Conservation (phyloP, 2,888 invertebrate species). For the Xestia rhomboidea region DNA sequence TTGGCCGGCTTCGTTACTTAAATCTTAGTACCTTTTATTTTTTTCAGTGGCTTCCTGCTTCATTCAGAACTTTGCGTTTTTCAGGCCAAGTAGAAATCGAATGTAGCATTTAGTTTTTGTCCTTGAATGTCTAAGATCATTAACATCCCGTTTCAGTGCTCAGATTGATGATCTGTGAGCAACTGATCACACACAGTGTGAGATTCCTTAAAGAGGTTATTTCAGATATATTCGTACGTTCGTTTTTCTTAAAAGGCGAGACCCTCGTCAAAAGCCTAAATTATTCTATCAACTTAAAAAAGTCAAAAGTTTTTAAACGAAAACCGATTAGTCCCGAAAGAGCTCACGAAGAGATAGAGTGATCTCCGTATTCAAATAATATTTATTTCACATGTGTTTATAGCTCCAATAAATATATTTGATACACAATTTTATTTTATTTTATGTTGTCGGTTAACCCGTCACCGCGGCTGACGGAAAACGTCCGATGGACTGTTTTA, state of each 20-base stretch:
- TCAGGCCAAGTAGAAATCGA: neutral
- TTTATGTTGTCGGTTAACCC: slow-evolving; percentile 22
- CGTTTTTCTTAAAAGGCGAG: neutral
- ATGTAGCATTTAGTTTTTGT: neutral
- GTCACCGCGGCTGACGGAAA: slow-evolving; percentile 13
- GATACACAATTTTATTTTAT: slow-evolving; percentile 25
- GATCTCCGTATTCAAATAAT: neutral
- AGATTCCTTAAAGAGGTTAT: no score
- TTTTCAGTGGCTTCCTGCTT: neutral
- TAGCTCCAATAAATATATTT: slow-evolving; percentile 25
- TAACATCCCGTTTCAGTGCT: neutral
- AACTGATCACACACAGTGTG: neutral
- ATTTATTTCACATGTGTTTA: slow-evolving; percentile 8
- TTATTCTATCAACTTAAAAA: neutral
- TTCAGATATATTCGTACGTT: neutral
- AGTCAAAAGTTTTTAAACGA: neutral
- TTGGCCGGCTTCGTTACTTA: neutral
- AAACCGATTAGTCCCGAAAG: neutral
- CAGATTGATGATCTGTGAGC: neutral
- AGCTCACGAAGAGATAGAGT: neutral
- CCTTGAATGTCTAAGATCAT: neutral
- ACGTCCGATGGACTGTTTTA: slow-evolving; percentile 37
- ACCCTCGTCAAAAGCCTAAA: neutral
- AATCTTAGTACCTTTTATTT: neutral
- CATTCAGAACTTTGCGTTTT: neutral